Base-by-base conservation (phyloP, 2,113 vertebrate species). In the Meriones unguiculatus region DNA sequence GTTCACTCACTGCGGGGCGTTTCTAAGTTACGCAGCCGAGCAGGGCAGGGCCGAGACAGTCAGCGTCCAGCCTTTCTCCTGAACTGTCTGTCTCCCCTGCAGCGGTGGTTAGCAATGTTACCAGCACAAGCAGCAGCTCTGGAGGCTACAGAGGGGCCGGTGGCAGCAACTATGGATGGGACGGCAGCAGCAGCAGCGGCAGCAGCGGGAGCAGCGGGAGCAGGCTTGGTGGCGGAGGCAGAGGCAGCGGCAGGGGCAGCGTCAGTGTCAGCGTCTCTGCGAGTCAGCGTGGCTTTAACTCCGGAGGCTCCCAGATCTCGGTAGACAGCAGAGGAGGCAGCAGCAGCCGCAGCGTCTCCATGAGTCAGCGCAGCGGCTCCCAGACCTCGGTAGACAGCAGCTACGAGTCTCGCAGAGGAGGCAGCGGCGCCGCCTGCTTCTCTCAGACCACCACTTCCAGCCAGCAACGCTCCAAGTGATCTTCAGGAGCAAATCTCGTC, bases 391-490 rank as follows among this genome's bases (percentile, higher is more conserved):
- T 14, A 22, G 25, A 91, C 30, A 72, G 72, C 1, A 57, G 96
- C 50, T 90, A 59, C 1, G 73, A 14, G n/a, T 78, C 91, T 14
- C 69, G n/a, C 0, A 18, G 75, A 18, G 41, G 80, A 64, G 70
- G 88, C 5, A 57, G 73, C 57, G 28, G 15, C 38, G 14, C 28
- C 13, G 1, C 81, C 38, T 75, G 9, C 75, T 96, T 96, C 87
- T 96, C 86, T 41, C 90, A 96, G 96, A 89, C 92, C 77, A 82
- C 46, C 89, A 77, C 77, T 77, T 94, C 91, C 0, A 76, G 94
- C 77, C 97, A 97, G 84, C 96, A 95, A 15, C 25, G 12, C 50
- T 84, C 78, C 78, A 97, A 97, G 94, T 97, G 87, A 97, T 84
- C 57, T 17, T 54, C 64, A 8, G 67, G 22, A 18, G 65, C 38